These are phyloP conservation scores for Gymnoscelis rufifasciata DNA, from an alignment of 2,888 invertebrate genomes.

Conservation along the genomic window DNA sequence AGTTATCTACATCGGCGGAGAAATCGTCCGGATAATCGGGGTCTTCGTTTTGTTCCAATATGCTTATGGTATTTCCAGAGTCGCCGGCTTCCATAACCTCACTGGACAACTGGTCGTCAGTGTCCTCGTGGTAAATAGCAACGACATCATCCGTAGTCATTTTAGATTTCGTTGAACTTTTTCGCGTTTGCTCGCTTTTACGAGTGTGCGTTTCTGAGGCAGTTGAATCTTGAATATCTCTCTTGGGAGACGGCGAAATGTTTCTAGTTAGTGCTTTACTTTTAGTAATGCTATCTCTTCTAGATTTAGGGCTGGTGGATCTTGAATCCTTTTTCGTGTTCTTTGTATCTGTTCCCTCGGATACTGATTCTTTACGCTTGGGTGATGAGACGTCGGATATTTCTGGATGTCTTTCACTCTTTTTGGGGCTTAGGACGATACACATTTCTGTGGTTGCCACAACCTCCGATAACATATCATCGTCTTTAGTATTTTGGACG, in stretches of 20 bases:
- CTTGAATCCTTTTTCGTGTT: neutral
- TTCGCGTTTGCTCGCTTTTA: neutral
- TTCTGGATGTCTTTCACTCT: neutral
- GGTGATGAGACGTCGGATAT: neutral
- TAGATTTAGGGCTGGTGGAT: constrained; percentile 2
- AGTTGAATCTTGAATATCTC: neutral
- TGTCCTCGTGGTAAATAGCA: constrained; percentile 42
- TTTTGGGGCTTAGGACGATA: constrained; percentile 51
- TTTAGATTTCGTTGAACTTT: neutral
- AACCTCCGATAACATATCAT: neutral
- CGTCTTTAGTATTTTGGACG: constrained; percentile 24
- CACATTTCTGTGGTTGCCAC: constrained; percentile 39
- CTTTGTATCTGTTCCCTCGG: neutral
- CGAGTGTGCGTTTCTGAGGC: neutral
- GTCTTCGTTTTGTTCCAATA: constrained; percentile 33
- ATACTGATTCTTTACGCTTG: constrained; percentile 1
- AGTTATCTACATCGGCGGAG: constrained; percentile 56
- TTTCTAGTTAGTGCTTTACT: neutral
- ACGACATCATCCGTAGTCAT: constrained; percentile 36
- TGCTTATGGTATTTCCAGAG: constrained; percentile 31
- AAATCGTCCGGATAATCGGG: constrained; percentile 49
- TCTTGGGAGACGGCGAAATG: neutral
- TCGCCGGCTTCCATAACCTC: constrained; percentile 37
- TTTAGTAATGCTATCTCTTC: neutral
- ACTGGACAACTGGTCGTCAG: constrained; percentile 33